These are phyloP conservation scores for Dysmachus trigonus DNA, from an alignment of 2,888 invertebrate species.

Conservation along the genomic window DNA sequence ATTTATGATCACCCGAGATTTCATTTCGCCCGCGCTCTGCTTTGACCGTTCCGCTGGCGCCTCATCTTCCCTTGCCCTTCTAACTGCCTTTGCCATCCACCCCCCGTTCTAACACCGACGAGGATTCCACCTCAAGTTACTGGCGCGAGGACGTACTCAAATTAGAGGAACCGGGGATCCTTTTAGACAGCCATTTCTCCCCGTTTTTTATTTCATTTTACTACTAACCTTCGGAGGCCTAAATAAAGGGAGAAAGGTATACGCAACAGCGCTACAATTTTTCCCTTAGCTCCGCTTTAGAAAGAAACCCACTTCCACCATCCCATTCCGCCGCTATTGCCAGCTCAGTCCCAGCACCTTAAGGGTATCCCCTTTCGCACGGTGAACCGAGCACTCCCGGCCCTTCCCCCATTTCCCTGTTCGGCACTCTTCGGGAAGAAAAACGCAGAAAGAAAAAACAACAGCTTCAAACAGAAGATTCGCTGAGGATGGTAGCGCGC, in stretches of 20 bases:
- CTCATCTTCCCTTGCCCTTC: not conserved
- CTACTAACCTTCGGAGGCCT: constrained; percentile 6
- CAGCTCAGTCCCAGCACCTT: not conserved
- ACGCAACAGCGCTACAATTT: constrained; percentile 37
- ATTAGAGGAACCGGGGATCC: constrained; percentile 30
- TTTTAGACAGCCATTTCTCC: constrained; percentile 24
- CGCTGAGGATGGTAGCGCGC: not conserved
- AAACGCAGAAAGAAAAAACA: not conserved
- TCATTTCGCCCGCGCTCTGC: constrained; percentile 41
- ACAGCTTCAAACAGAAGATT: constrained; percentile 22
- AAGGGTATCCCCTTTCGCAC: not conserved
- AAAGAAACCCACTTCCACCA: not conserved
- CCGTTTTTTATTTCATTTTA: constrained; percentile 15
- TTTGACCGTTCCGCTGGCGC: not conserved
- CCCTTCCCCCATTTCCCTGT: not conserved
- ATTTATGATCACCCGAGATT: constrained; percentile 50
- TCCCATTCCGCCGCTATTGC: not conserved
- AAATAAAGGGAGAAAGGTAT: not conserved
- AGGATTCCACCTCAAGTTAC: not conserved
- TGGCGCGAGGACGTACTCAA: constrained; percentile 9
- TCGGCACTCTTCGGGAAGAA: not conserved
- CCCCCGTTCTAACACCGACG: not conserved
- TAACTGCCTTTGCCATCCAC: not conserved
- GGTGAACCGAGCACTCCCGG: not conserved
- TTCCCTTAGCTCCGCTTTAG: constrained; percentile 10